Conservation (phyloP, 2,888 invertebrate species). For the Parnassius orleans region DNA sequence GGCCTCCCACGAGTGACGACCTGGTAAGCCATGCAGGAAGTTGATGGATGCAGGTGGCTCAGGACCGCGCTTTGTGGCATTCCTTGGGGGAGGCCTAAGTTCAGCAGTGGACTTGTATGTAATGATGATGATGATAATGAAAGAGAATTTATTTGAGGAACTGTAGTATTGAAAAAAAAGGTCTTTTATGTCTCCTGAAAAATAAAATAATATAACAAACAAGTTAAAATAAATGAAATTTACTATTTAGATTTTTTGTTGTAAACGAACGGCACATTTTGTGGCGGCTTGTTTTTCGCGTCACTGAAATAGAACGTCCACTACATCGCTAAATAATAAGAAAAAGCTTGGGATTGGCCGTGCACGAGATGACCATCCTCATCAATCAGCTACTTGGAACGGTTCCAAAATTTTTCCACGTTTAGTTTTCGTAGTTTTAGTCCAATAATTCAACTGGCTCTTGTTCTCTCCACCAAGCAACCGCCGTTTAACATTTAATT, state of each 20-base stretch:
- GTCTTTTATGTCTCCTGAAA: too few species aligned
- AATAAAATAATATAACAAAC: too few species aligned
- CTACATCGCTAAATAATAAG: slow-evolving; percentile 80
- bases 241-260: slow-evolving; percentile 39
- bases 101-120: too few species aligned
- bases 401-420: slow-evolving; percentile 79
- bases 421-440: slow-evolving; percentile 77
- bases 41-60: too few species aligned
- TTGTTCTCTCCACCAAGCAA: slow-evolving; percentile 48
- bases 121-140: too few species aligned
- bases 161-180: too few species aligned
- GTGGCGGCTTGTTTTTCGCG: slow-evolving; percentile 74
- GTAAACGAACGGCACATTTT: slow-evolving; percentile 60
- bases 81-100: too few species aligned
- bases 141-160: too few species aligned
- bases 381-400: slow-evolving; percentile 80
- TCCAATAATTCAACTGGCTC: slow-evolving; percentile 68
- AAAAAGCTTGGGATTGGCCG: slow-evolving; percentile 79
- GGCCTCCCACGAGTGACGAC: too few species aligned
- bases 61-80: too few species aligned
- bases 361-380: slow-evolving; percentile 81
- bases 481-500: slow-evolving; percentile 32
- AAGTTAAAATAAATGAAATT: neutral
- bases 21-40: too few species aligned
- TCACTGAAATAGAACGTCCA: slow-evolving; percentile 76